These are phyloP conservation scores for Allacma fusca DNA, from an alignment of 2,888 invertebrate genomes.

Conservation along the genomic window DNA sequence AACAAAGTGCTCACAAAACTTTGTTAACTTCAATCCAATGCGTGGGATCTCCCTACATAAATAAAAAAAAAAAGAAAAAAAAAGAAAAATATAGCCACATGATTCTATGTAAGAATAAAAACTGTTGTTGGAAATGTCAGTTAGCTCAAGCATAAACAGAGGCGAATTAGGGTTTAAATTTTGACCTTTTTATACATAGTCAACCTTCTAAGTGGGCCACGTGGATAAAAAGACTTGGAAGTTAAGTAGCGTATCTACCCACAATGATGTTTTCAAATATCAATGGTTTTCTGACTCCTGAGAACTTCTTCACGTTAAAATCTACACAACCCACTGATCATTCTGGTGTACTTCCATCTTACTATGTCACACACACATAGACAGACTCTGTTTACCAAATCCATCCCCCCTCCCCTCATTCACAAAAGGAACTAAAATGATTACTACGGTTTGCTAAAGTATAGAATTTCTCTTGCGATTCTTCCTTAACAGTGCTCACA, in stretches of 20 bases:
- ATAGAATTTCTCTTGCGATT: too few species aligned
- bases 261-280: slow-evolving; percentile 33
- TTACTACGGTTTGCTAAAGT: too few species aligned
- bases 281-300: slow-evolving; percentile 10
- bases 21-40: not conserved
- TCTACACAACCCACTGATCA: not conserved
- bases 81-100: not conserved
- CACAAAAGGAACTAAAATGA: too few species aligned
- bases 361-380: not conserved
- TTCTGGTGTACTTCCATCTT: not conserved
- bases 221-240: slow-evolving; percentile 7
- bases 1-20: not conserved
- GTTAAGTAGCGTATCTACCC: slow-evolving; percentile 31
- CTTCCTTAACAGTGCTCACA: too few species aligned
- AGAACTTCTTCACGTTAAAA: not conserved
- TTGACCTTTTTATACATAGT: slow-evolving; percentile 38
- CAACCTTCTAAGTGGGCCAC: not conserved
- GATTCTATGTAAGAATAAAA: slow-evolving; percentile 3
- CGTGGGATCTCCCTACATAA: not conserved
- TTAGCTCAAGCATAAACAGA: slow-evolving; percentile 36
- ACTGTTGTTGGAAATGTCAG: slow-evolving; percentile 34
- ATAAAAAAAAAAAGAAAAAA: slow-evolving; percentile 1
- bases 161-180: slow-evolving; percentile 41
- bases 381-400: not conserved
- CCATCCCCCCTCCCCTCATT: not conserved